Evolutionary conservation across 2,797 vertebrate genomes (phyloP).

Genomic region (Danionella dracula): DNA sequence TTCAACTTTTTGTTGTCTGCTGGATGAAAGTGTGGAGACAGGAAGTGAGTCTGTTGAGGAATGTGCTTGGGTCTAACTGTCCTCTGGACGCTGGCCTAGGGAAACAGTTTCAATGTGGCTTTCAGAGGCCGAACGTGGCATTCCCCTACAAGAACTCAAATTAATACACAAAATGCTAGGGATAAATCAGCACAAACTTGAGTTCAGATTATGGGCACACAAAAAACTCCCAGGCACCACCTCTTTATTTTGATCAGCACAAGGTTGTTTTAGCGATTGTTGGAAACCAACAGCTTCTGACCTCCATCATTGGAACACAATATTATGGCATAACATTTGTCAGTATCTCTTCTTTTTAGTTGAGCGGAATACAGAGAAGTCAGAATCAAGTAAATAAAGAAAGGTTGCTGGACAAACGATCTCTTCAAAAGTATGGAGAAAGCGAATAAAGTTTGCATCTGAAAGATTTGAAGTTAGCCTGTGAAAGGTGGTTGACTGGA

Average conservation of each 20-base stretch:
- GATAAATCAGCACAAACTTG: background rate
- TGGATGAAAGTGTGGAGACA: constrained; percentile 39
- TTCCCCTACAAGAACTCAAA: constrained; percentile 22
- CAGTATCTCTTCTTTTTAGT: too few relatives aligned
- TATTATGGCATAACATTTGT: too few relatives aligned
- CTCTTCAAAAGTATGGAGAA: background rate
- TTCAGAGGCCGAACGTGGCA: constrained; percentile 40
- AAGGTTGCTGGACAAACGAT: too few relatives aligned
- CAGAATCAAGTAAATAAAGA: too few relatives aligned
- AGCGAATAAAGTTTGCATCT: constrained; percentile 9
- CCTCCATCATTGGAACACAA: too few relatives aligned
- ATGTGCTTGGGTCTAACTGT: constrained; percentile 37
- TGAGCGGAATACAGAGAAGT: too few relatives aligned
- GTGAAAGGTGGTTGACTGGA: constrained; percentile 11
- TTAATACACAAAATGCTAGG: background rate
- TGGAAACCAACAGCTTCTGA: too few relatives aligned
- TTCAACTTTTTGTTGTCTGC: constrained; percentile 34
- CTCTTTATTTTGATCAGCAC: too few relatives aligned
- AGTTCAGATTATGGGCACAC: constrained; percentile 1
- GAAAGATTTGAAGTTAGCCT: constrained; percentile 18
- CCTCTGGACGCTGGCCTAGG: constrained; percentile 45
- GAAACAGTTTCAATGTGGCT: constrained; percentile 39
- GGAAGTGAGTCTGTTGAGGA: constrained; percentile 38
- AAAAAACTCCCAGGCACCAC: too few relatives aligned
- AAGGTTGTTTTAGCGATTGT: too few relatives aligned